A percentile compares a stretch with the other conserved stretches of the same genome.
Evolutionary conservation across 2,113 vertebrate species (phyloP).

Genomic region (Gymnocephalus cernua): DNA sequence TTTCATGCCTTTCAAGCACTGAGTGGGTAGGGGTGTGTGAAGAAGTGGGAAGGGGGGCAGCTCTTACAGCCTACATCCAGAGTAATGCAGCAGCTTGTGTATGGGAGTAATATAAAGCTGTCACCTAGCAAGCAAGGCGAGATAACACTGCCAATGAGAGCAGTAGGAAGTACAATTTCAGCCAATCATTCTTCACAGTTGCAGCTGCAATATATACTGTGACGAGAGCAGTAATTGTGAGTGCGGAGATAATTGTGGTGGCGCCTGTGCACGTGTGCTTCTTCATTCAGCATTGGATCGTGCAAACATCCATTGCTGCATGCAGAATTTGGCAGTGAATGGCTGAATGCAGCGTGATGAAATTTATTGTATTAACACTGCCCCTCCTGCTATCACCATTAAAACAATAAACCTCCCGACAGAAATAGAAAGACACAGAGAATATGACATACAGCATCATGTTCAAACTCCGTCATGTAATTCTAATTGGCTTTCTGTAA

Average conservation of each 20-base stretch:
- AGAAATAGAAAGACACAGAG: conserved; percentile 6
- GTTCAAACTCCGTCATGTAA: neutral
- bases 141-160: conserved; percentile 42
- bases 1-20: conserved; percentile 58
- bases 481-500: conserved; percentile 14
- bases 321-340: neutral
- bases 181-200: conserved; percentile 44
- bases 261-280: conserved; percentile 3
- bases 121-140: conserved; percentile 27
- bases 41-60: conserved; percentile 14
- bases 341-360: neutral
- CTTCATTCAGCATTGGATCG: neutral
- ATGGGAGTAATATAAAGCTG: conserved; percentile 60
- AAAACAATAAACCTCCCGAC: conserved; percentile 4
- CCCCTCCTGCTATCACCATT: neutral
- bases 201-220: conserved; percentile 28
- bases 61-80: conserved; percentile 39
- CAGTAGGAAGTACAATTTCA: conserved; percentile 30
- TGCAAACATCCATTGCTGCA: neutral
- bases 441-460: neutral
- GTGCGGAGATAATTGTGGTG: conserved; percentile 15
- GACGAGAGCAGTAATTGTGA: conserved; percentile 23
- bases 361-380: neutral
- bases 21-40: conserved; percentile 21
- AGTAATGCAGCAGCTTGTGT: conserved; percentile 40